Base-by-base conservation (phyloP, 2,113 vertebrate species). In the Bettongia penicillata region DNA sequence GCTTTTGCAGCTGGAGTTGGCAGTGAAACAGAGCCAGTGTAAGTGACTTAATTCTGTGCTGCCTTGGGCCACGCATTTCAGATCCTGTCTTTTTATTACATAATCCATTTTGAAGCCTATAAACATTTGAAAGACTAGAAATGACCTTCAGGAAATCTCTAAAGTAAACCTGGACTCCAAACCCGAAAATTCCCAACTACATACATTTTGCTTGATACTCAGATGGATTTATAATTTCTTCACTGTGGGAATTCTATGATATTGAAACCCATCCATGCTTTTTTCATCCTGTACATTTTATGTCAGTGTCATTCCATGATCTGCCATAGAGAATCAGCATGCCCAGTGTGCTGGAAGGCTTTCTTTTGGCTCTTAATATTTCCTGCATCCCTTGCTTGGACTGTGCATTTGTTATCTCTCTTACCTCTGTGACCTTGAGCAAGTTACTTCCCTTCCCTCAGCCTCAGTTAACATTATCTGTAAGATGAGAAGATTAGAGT, bases 11-110 rank as follows among this genome's bases (percentile, higher is more conserved):
- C 95, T 89, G 43, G 94, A 92, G 8, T n/a, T 96, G 4, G 93
- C 89, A 97, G 97, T 97, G 97, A 94, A 96, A 90, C 9, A 0
- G 0, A 0, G 53, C 94, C 93, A 93, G 96, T 98, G 95, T 95
- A 96, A 97, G 98, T 52, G 92, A 98, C 55, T 97, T 94, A 51
- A 98, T 98, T 96, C 96, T 91, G 97, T 37, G 93, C 97, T 94
- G 97, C 97, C 94, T 1, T 28, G 7, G 96, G 96, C 96, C 96
- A 57, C 53, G 37, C 97, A 95, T 93, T 97, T 93, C 68, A 93
- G 94, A 61, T 97, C 94, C 49, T 92, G 53, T 22, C 94, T 92
- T 96, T 84, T 84, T 96, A 90, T 96, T 97, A 95, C 55, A 93
- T n/a, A 97, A 97, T 92, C 89, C 53, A 93, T 94, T 94, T 90